Percentiles rank a stretch among this genome's conserved stretches.
Conservation (phyloP, 1,140 invertebrate species). For the Microplitis mediator region DNA sequence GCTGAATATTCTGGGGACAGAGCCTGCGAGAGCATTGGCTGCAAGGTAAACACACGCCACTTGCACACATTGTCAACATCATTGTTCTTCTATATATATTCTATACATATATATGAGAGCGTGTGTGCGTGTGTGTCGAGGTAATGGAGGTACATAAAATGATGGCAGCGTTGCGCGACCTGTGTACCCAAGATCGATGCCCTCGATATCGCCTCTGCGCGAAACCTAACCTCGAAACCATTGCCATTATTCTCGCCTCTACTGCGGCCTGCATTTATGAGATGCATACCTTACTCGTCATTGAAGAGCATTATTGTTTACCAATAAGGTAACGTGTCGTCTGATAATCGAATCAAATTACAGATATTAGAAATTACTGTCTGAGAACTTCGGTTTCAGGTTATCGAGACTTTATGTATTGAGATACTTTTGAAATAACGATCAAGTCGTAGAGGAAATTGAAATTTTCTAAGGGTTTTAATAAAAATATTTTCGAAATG, state of each 20-base stretch:
- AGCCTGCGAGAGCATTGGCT: conserved; percentile 19
- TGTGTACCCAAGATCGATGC: conserved; percentile 58
- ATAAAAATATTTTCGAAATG: too few relatives aligned
- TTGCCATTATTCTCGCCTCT: conserved; percentile 3
- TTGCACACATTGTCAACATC: neutral
- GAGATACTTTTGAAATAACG: too few relatives aligned
- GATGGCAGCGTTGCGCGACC: conserved; percentile 32
- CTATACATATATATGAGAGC: neutral
- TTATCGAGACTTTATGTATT: too few relatives aligned
- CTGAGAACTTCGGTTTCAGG: too few relatives aligned
- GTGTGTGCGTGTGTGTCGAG: neutral
- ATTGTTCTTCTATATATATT: neutral
- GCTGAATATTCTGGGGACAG: conserved; percentile 12
- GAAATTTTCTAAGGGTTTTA: too few relatives aligned
- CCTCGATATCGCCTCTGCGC: conserved; percentile 42
- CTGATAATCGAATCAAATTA: too few relatives aligned
- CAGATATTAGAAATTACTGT: too few relatives aligned
- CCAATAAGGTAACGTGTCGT: too few relatives aligned
- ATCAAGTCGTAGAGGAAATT: too few relatives aligned
- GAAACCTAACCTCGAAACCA: conserved; percentile 17
- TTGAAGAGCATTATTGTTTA: too few relatives aligned
- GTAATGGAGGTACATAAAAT: neutral
- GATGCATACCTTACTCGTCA: neutral
- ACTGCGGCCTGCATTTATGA: neutral
- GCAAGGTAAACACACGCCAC: neutral